A percentile compares a stretch with the other conserved stretches of the same genome.
Evolutionary conservation across 2,113 vertebrate genomes (phyloP).

Genomic region (Planiliza haematocheilus): DNA sequence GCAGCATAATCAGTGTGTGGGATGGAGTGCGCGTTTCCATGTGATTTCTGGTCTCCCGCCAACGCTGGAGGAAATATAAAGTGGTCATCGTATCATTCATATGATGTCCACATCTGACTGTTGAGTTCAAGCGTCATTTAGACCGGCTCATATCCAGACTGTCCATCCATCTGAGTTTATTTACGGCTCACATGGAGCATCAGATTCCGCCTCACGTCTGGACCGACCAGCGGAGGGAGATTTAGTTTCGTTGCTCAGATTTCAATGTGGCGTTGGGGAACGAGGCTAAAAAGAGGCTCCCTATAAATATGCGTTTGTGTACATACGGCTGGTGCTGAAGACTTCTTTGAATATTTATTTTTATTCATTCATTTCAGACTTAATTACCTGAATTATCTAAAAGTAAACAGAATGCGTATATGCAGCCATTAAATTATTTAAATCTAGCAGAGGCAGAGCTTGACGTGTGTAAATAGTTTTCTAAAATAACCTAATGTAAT

Average conservation of each 20-base stretch:
- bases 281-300: not conserved
- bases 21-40: not conserved
- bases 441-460: too few relatives aligned
- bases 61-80: too few relatives aligned
- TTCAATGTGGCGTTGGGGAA: conserved; percentile 6
- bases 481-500: too few relatives aligned
- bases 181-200: conserved; percentile 14
- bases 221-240: conserved; percentile 4
- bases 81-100: not conserved
- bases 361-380: too few relatives aligned
- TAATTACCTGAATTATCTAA: too few relatives aligned
- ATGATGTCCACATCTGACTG: not conserved
- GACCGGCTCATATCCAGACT: conserved; percentile 1
- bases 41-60: not conserved
- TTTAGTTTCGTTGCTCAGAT: conserved; percentile 12
- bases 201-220: conserved; percentile 16
- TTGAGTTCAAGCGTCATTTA: not conserved
- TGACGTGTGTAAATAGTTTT: too few relatives aligned
- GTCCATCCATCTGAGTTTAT: conserved; percentile 23
- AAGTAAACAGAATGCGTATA: too few relatives aligned
- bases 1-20: not conserved
- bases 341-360: too few relatives aligned
- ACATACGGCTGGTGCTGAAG: too few relatives aligned
- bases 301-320: conserved; percentile 18
- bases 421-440: too few relatives aligned